Conservation (phyloP, 1,140 invertebrate species). For the Pseudomyrmex concolor region DNA sequence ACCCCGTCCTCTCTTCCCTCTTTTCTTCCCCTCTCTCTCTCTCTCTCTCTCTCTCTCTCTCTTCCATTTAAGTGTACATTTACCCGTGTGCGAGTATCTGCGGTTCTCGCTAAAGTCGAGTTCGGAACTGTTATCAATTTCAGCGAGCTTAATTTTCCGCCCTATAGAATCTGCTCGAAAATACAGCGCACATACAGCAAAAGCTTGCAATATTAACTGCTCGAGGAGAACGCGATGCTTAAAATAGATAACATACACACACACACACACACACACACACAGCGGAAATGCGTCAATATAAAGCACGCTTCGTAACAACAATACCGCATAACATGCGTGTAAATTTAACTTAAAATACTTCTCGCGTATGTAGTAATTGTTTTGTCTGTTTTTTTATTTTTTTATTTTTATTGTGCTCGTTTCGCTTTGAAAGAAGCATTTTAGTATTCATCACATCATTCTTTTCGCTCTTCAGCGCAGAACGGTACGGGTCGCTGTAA, state of each 20-base stretch:
- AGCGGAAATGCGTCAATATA: background rate
- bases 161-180: constrained; percentile 33
- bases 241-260: background rate
- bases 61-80: background rate
- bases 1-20: constrained; percentile 5
- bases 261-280: background rate
- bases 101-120: constrained; percentile 52
- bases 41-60: background rate
- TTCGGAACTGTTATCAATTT: constrained; percentile 51
- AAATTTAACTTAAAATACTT: constrained; percentile 1
- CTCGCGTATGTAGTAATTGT: background rate
- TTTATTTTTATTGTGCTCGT: background rate
- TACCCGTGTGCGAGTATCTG: constrained; percentile 24
- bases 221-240: background rate
- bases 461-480: background rate
- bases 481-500: background rate
- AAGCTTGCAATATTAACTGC: constrained; percentile 36
- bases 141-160: constrained; percentile 37
- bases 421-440: constrained; percentile 9
- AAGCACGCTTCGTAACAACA: background rate
- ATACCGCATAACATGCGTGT: background rate
- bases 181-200: background rate
- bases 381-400: no score
- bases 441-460: background rate
- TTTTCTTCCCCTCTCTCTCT: no score